Base-by-base conservation (phyloP, 1,140 invertebrate species). In the Drosophila nebulosa region DNA sequence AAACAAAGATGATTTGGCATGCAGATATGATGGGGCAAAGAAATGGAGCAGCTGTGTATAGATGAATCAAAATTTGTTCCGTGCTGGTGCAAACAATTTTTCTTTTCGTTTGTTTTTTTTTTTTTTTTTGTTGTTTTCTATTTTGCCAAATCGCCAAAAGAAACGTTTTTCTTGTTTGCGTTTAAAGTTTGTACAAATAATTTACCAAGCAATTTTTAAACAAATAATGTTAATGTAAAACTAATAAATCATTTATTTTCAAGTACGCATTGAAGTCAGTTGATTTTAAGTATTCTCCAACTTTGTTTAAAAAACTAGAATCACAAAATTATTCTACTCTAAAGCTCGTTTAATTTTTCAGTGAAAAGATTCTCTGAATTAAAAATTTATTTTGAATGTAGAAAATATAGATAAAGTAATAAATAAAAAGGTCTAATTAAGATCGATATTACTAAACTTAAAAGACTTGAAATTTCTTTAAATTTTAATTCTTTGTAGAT, bases 51-150 rank as follows among this genome's bases (percentile, higher is more conserved):
- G 14, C 26, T 18, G 52, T 46, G 39, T 46, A 16, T 46, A 46
- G 39, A 46, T 46, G 39, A 46, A 46, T 46, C 26, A 55, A 55
- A 52, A 55, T 30, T 55, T 55, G 39, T 46, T 46, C 39, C 39
- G 39, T 46, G 39, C 39, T 46, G 24, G 14, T 14, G 52, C 52
- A 55, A 55, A 55, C 52, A 53, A 52, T 27, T 53, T 53, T 52
- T 26, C 22, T 14, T 26, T 52, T 26, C 10, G 14, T 42, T 10
- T 1, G 0, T 51, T 1, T 26, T 26, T 6, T 52, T 5, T 14
- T 24, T 51, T 4, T 51, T 51, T 24, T 50, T 21, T 22, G 5
- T n/a, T 24, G 24, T 24, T 22, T 24, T n/a, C 12, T 12, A 24
- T 22, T 52, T 4, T n/a, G 12, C 21, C 50, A 52, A 52, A 52